phyloP scores from a whole-genome alignment of 2,888 invertebrate species.

The Lamellibrachia satsuma region DNA sequence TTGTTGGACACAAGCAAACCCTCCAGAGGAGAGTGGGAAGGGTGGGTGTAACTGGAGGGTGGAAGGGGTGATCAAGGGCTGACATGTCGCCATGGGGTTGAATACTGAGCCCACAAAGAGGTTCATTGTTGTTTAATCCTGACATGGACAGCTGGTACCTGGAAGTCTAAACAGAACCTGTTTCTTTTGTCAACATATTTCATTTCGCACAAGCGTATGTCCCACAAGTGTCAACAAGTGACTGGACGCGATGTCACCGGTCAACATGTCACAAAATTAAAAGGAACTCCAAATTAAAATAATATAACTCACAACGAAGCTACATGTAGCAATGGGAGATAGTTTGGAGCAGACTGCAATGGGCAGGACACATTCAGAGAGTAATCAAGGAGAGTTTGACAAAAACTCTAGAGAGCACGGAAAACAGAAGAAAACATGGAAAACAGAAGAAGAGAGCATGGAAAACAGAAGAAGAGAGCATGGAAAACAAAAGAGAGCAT shows the following conservation, averaged over 20 bases:
- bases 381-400: too few relatives aligned
- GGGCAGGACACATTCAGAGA: too few relatives aligned
- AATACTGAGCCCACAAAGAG: not conserved
- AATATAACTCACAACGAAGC: not conserved
- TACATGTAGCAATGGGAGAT: not conserved
- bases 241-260: not conserved
- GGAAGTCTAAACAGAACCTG: not conserved
- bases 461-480: too few relatives aligned
- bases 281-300: not conserved
- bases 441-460: too few relatives aligned
- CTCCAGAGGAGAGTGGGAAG: not conserved
- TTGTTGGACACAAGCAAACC: slow-evolving; percentile 1
- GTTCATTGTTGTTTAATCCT: not conserved
- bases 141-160: not conserved
- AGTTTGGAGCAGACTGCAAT: not conserved
- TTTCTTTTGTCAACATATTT: slow-evolving; percentile 1
- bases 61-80: not conserved
- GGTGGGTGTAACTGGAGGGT: not conserved
- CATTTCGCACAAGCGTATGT: not conserved
- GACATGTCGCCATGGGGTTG: not conserved
- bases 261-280: not conserved
- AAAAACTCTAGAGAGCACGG: too few relatives aligned
- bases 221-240: not conserved
- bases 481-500: too few relatives aligned
- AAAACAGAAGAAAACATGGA: too few relatives aligned